Percentiles rank a stretch among this genome's conserved stretches.
Conservation (phyloP, 2,888 invertebrate genomes). For the Phymatocera aterrima region DNA sequence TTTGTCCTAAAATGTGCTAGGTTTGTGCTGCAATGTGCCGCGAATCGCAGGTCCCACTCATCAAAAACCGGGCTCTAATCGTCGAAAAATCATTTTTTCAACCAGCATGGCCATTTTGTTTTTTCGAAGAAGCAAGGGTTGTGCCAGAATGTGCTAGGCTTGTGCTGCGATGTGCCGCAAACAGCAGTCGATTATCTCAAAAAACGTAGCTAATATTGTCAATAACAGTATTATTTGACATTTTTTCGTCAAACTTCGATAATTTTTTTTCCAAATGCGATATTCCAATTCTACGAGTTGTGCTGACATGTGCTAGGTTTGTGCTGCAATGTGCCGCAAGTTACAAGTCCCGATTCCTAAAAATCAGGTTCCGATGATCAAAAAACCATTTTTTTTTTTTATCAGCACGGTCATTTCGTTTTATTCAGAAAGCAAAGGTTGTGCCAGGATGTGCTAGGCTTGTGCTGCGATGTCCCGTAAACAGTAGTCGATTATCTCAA, state of each 20-base stretch:
- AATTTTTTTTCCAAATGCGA: too few species aligned
- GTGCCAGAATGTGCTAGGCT: constrained; percentile 15
- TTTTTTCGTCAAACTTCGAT: too few species aligned
- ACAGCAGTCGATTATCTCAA: not conserved
- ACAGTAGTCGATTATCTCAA: not conserved
- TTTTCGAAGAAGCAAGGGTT: not conserved
- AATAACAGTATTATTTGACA: too few species aligned
- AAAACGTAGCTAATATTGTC: not conserved
- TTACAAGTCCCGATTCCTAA: not conserved
- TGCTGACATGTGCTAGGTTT: constrained; percentile 8
- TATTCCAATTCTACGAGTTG: too few species aligned
- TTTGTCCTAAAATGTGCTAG: constrained; percentile 6
- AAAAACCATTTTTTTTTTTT: constrained; percentile 15
- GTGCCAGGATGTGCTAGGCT: constrained; percentile 12
- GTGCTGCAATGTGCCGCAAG: constrained; percentile 11
- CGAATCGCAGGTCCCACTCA: not conserved
- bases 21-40: constrained; percentile 7
- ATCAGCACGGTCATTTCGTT: constrained; percentile 10
- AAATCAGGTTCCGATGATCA: not conserved
- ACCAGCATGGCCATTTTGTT: constrained; percentile 21
- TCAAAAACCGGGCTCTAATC: not conserved
- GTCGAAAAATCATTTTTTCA: not conserved
- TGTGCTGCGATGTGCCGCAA: constrained; percentile 14
- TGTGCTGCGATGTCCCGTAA: constrained; percentile 10
- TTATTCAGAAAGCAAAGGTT: not conserved